Base-by-base conservation (phyloP, 1,140 invertebrate genomes). In the Drosophila jambulina region DNA sequence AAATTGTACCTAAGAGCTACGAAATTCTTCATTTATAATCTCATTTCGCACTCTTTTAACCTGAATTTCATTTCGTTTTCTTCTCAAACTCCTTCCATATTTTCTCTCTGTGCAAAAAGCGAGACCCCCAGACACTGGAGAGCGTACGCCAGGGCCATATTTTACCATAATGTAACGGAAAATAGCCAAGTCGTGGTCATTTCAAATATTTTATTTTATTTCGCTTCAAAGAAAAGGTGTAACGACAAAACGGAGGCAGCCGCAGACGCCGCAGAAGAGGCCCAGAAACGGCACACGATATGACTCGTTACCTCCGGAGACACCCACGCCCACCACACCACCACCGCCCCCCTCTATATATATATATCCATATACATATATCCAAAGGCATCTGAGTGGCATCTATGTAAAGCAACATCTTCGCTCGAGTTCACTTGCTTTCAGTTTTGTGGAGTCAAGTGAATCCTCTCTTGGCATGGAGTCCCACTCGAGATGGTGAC, bases 151-250 rank as follows among this genome's bases (percentile, higher is more conserved):
- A 75, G 60, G 74, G 81, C 58, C 70, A 88, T 88, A 88, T 90
- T 88, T 88, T 90, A 88, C 78, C 81, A 88, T 88, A 88, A 88
- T 88, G 84, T 88, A 90, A 88, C 84, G 85, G 84, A 78, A 88
- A 90, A 88, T 88, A 81, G 84, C 84, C 80, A 88, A 90, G 85
- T 84, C 85, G 85, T 88, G 84, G 84, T 88, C 84, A 88, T 88
- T 90, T 81, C 59, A 90, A 88, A 84, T 88, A 88, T 88, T 88
- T 88, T 87, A 86, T 83, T 86, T 87, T 75, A 88, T 84, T 88
- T 80, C 74, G 78, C 84, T 88, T 80, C 65, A 78, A 57, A 58
- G 70, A 72, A 64, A 82, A 85, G 82, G 82, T 87, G 75, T 86
- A 85, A 70, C 82, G 78, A 86, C 82, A 86, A 58, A 65, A 63